Evolutionary conservation across 2,797 vertebrate genomes (phyloP), one percentile per base, ranked within the genome.

Genomic region (Oryzias dopingdopingensis): DNA sequence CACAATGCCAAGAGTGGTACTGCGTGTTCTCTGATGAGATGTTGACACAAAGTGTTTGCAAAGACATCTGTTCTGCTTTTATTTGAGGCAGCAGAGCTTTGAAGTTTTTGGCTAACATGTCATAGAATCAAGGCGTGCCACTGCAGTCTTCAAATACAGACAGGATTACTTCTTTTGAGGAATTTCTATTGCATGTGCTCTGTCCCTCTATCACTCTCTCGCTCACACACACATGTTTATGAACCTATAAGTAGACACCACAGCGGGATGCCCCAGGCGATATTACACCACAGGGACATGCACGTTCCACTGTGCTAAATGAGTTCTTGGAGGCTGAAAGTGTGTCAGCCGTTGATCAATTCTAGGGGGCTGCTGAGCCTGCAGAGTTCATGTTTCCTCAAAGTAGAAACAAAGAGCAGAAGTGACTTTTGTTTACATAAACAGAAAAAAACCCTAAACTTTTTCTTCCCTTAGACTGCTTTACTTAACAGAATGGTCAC

Each of bases 221-320:
- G 45, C 14, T 12, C 13, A 48, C 4, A 44, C 24, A 15, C 48
- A 26, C 29, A 32, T 8, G 29, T 32, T 32, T 32, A 32, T 7
- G 3, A 8, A 32, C 29, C 29, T 32, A 32, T 32, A 10, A 32
- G 8, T 10, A 62, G 44, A 50, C 3, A 23, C 43, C 7, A 41
- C 55, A 65, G 66, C 6, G 20, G 50, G 52, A n/a, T 44, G 41
- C 37, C 69, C 64, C 52, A 32, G 52, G 65, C 52, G 73, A 79
- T 17, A 2, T 59, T 16, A 8, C 56, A 52, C 71, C 75, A 24
- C 7, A 42, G 80, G 63, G 76, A 76, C 64, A 65, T 12, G 20
- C 56, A 49, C 67, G 74, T 81, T 75, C 59, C 67, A 52, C 1
- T 13, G 62, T 62, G 67, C 76, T 75, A 77, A 83, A 84, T 79